These are phyloP conservation scores for Myxocyprinus asiaticus DNA, from an alignment of 2,113 vertebrate species.

Conservation along the genomic window DNA sequence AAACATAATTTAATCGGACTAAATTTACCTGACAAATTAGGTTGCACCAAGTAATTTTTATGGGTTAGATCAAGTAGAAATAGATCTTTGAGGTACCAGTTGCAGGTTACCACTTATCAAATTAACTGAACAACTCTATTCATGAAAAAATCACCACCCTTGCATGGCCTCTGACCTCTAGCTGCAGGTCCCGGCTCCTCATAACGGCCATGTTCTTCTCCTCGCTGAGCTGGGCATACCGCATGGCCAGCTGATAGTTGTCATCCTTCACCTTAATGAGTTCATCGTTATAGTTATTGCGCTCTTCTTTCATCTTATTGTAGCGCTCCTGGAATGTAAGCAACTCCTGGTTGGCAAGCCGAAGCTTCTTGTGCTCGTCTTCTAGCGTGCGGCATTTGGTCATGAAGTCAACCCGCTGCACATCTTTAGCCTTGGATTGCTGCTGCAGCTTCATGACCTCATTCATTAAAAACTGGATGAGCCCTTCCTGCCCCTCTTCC, in stretches of 20 bases:
- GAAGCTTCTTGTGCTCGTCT: constrained; percentile 90
- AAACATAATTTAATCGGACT: too few relatives aligned
- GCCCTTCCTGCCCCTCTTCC: constrained; percentile 95
- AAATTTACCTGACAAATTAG: too few relatives aligned
- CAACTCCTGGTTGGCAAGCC: constrained; percentile 87
- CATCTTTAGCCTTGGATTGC: constrained; percentile 88
- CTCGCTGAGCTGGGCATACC: constrained; percentile 94
- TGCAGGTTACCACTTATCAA: too few relatives aligned
- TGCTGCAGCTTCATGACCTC: constrained; percentile 97
- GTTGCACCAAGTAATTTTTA: too few relatives aligned
- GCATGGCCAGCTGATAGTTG: constrained; percentile 97
- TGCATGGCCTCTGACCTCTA: constrained; percentile 80
- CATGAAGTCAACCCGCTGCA: constrained; percentile 87
- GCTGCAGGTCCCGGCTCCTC: constrained; percentile 93
- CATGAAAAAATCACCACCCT: neutral
- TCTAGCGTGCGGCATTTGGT: constrained; percentile 88
- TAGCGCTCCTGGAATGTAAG: constrained; percentile 92
- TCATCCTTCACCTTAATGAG: constrained; percentile 96
- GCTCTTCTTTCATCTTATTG: constrained; percentile 94
- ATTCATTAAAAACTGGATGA: constrained; percentile 98
- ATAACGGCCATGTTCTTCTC: constrained; percentile 99
- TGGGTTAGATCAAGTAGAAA: too few relatives aligned
- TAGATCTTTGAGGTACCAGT: too few relatives aligned
- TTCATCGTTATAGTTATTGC: constrained; percentile 92
- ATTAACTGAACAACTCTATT: too few relatives aligned